Percentiles rank a stretch among this genome's conserved stretches.
phyloP scores from a whole-genome alignment of 1,140 invertebrate genomes.

The Papilio polyxenes region DNA sequence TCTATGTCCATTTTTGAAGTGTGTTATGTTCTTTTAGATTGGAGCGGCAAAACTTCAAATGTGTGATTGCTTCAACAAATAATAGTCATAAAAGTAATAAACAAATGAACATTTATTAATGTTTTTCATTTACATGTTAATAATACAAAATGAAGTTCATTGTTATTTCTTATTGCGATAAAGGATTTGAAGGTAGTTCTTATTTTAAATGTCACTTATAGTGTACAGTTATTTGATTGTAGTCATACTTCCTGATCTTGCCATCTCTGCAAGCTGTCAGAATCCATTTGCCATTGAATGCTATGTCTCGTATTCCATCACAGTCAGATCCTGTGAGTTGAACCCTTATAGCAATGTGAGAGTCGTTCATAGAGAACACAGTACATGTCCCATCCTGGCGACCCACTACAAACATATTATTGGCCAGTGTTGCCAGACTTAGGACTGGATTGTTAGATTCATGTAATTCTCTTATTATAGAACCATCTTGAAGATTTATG shows the following conservation, averaged over 20 bases:
- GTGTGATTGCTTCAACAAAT: slow-evolving; percentile 14
- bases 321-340: slow-evolving; percentile 86
- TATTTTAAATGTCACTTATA: slow-evolving; percentile 61
- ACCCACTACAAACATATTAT: slow-evolving; percentile 75
- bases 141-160: neutral
- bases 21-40: slow-evolving; percentile 12
- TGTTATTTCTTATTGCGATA: neutral
- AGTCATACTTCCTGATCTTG: slow-evolving; percentile 82
- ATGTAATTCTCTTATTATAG: slow-evolving; percentile 65
- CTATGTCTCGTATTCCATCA: slow-evolving; percentile 83
- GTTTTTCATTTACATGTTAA: neutral
- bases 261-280: slow-evolving; percentile 82
- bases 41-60: slow-evolving; percentile 9
- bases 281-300: slow-evolving; percentile 81
- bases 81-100: neutral
- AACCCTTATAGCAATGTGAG: slow-evolving; percentile 71
- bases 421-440: slow-evolving; percentile 63
- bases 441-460: slow-evolving; percentile 79
- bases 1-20: neutral
- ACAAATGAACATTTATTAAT: neutral
- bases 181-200: neutral
- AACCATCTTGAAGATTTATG: slow-evolving; percentile 60
- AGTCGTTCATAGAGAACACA: slow-evolving; percentile 63
- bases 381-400: slow-evolving; percentile 84
- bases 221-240: slow-evolving; percentile 72